Evolutionary conservation across 2,888 invertebrate species (phyloP), one percentile per base, ranked within the genome.

Genomic region (Lasioglossum villosulum): DNA sequence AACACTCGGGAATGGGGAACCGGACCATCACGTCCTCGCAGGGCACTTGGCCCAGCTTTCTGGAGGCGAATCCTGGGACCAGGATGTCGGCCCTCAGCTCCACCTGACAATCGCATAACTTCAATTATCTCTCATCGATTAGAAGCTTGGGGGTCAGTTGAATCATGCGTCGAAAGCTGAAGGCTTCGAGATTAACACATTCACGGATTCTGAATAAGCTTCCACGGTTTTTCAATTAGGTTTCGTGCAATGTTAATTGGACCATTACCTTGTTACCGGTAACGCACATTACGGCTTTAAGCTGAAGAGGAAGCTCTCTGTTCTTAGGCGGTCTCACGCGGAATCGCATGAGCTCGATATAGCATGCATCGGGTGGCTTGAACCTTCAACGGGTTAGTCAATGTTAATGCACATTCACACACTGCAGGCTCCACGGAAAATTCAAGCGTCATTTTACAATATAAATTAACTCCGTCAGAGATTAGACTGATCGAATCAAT

Each of bases 1-100:
- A 99, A 94, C 98, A 98, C 95, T 99, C 99, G 34, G 99, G 99
- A 93, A 99, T 98, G 23, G 99, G 99, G 95, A 99, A 98, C 80
- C 98, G 96, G 80, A 99, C 97, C 95, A 98, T 97, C 48, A 99
- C 99, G 95, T 99, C 99, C 96, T 99, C 99, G 95, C 99, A 99
- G 48, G 99, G 99, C 91, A 98, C 98, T 95, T 99, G 99, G 0
- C 99, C 99, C 88, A 99, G 96, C 95, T 99, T 98, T 92, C 99
- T 97, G 82, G 99, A 99, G 78, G 99, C 98, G 95, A 99, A 99
- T 59, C 99, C 99, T 1, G 99, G 99, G 79, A 99, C 99, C 94
- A 99, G 96, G 90, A 99, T 98, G 95, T 99, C 99, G 56, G 99
- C 98, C 86, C 98, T 97, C 88, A 99, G 96, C 95, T 99, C 99